Conservation (phyloP, 1,140 invertebrate species). For the Heliconius nattereri region DNA sequence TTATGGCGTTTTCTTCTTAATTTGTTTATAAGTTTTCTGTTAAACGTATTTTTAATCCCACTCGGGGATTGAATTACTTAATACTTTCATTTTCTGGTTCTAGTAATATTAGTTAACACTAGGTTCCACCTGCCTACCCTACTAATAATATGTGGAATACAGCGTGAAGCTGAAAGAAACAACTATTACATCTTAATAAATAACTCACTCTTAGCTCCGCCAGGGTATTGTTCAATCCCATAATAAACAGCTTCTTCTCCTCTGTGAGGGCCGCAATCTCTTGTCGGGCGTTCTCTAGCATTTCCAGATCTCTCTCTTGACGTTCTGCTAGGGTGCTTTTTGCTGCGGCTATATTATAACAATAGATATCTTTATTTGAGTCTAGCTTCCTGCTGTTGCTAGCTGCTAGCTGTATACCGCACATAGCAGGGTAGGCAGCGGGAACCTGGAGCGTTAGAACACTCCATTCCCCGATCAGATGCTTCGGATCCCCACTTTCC, state of each 20-base stretch:
- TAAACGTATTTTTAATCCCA: no score
- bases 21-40: no score
- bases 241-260: constrained; percentile 76
- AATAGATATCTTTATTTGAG: neutral
- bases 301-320: constrained; percentile 73
- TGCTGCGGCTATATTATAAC: constrained; percentile 60
- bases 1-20: no score
- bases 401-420: no score
- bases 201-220: constrained; percentile 67
- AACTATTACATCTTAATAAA: neutral
- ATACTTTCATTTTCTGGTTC: no score
- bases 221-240: constrained; percentile 77
- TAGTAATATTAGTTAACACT: no score
- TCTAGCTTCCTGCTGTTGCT: neutral
- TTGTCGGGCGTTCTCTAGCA: constrained; percentile 68
- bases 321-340: constrained; percentile 71
- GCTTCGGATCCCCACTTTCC: no score
- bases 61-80: no score
- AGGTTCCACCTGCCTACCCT: no score
- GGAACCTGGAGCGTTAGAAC: neutral
- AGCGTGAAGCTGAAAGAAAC: no score
- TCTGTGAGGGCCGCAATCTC: constrained; percentile 74
- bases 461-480: no score
- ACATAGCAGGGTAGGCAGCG: neutral
- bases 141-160: no score